These are phyloP conservation scores for Heliconius hortense DNA, from an alignment of 2,888 invertebrate genomes.

Conservation along the genomic window DNA sequence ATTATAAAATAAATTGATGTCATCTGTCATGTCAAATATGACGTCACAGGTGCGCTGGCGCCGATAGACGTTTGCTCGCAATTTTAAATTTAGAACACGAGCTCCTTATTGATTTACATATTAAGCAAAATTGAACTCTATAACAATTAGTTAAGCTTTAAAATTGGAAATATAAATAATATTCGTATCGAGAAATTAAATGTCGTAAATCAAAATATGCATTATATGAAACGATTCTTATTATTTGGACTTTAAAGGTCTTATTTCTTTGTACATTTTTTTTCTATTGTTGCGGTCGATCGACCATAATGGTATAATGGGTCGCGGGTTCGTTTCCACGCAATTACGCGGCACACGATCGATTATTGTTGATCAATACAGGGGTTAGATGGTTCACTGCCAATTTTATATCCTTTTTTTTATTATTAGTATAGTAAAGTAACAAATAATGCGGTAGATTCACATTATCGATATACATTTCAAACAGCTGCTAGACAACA, in stretches of 20 bases:
- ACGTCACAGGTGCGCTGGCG: constrained; percentile 68
- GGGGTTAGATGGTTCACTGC: constrained; percentile 80
- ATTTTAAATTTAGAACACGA: constrained; percentile 61
- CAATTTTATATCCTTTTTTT: constrained; percentile 76
- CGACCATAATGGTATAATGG: constrained; percentile 80
- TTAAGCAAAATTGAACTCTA: constrained; percentile 32
- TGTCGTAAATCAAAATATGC: constrained; percentile 19
- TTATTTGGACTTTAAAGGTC: constrained; percentile 29
- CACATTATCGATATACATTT: constrained; percentile 61
- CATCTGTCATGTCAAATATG: constrained; percentile 51
- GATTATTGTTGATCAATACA: constrained; percentile 81
- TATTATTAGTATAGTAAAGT: constrained; percentile 66
- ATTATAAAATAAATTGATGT: constrained; percentile 38
- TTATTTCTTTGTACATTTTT: constrained; percentile 39
- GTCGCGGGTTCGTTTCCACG: constrained; percentile 75
- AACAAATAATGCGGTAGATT: constrained; percentile 66
- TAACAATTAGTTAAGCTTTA: neutral
- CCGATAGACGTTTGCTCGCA: constrained; percentile 61
- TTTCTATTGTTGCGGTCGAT: constrained; percentile 74
- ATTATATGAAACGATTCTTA: constrained; percentile 21
- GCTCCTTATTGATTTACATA: constrained; percentile 36
- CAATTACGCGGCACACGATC: constrained; percentile 82
- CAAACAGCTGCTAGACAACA: constrained; percentile 41
- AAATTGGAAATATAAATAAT: neutral
- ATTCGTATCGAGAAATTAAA: constrained; percentile 11